Base-by-base conservation (phyloP, 2,113 vertebrate species). In the Pungitius pungitius region DNA sequence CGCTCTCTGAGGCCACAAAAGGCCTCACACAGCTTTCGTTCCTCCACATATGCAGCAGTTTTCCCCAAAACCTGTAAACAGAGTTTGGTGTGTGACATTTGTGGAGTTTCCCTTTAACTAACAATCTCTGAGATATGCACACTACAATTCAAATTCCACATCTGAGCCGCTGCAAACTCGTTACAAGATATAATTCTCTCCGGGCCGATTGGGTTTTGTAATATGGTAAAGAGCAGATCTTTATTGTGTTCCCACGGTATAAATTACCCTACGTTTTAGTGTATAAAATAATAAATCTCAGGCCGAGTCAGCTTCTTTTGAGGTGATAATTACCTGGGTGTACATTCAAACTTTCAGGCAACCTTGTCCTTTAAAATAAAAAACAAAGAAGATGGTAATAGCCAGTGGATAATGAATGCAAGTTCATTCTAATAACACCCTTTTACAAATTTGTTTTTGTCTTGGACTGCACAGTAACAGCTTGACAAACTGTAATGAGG, bases 401-500 rank as follows among this genome's bases (percentile, higher is more conserved):
- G 13, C 14, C 35, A 62, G 69, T 22, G 11, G 43, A 65, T 61
- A 35, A 56, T 27, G 70, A 81, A 71, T 52, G 26, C 15, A 59
- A 55, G 30, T 43, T 63, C 52, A 52, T 60, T 70, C 20, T 56
- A 80, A 59, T 72, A 14, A 37, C 37, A 59, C 37, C 24, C 10
- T 47, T 51, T 70, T 57, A 33, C 24, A 33, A 14, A 10, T 3
- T 33, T n/a, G 17, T 55, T 62, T 63, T 26, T 57, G 58, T 73
- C 22, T 59, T 22, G 39, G 18, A 42, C 59, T 81, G 62, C 70
- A 76, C 66, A 69, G 27, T 47, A 80, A 85, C 78, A 69, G 82
- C 82, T 85, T 72, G 72, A 84, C 68, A 85, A 85, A 79, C 75
- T 85, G 84, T 89, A 74, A 22, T 74, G 75, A 84, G 77, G 52